Evolutionary conservation across 2,888 invertebrate species (phyloP).

Genomic region (Trisateles emortualis): DNA sequence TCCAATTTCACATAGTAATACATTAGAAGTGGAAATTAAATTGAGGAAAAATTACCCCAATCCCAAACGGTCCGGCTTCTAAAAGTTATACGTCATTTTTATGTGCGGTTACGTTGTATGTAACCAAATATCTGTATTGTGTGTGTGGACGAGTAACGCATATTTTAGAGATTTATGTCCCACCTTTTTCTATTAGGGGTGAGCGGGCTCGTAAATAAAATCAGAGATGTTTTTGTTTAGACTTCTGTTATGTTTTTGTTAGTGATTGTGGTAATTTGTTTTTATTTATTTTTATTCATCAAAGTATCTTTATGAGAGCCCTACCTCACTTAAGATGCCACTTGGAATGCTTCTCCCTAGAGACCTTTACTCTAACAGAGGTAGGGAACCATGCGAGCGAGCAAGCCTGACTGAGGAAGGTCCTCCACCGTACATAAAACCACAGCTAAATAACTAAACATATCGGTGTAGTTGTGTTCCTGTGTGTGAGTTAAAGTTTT

Average conservation of each 20-base stretch:
- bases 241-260: conserved; percentile 10
- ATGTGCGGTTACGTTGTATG: conserved; percentile 64
- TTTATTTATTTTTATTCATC: background rate
- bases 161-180: conserved; percentile 67
- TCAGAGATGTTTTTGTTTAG: conserved; percentile 32
- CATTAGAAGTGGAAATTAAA: conserved; percentile 54
- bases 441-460: no score
- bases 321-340: no score
- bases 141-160: conserved; percentile 65
- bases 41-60: conserved; percentile 70
- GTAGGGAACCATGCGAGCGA: no score
- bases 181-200: conserved; percentile 66
- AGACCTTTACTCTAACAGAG: no score
- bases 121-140: conserved; percentile 81
- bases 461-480: no score
- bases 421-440: no score
- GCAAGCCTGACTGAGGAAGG: no score
- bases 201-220: conserved; percentile 47
- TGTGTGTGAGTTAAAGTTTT: no score
- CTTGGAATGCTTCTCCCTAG: no score
- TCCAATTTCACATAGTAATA: conserved; percentile 27
- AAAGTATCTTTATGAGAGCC: no score
- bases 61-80: conserved; percentile 46
- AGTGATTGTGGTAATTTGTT: background rate
- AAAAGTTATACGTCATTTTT: conserved; percentile 74